A percentile compares a stretch with the other conserved stretches of the same genome.
Evolutionary conservation across 1,140 invertebrate genomes (phyloP).

Genomic region (Macrocentrus cingulum): DNA sequence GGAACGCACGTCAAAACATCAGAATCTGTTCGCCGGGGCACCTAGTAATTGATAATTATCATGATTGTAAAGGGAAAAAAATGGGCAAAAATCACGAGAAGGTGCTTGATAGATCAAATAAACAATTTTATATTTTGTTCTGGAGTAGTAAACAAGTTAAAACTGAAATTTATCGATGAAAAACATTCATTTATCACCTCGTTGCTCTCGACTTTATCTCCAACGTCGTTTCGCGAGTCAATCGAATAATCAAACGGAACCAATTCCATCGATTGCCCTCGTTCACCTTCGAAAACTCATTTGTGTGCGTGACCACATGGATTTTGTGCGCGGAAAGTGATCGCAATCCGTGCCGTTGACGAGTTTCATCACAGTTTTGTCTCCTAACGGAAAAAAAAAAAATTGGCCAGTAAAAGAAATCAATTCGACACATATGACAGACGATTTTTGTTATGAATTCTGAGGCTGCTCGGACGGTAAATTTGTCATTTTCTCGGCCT

Average conservation of each 20-base stretch:
- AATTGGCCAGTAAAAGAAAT: too few relatives aligned
- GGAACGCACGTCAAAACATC: too few relatives aligned
- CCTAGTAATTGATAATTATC: too few relatives aligned
- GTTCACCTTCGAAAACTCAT: neutral
- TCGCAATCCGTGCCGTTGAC: neutral
- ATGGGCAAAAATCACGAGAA: constrained; percentile 33
- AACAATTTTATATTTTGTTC: too few relatives aligned
- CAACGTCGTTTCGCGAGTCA: constrained; percentile 9
- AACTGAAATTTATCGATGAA: too few relatives aligned
- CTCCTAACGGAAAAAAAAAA: neutral
- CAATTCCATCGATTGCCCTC: constrained; percentile 4
- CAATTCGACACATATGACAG: neutral
- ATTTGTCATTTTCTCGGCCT: neutral
- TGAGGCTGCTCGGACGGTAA: too few relatives aligned
- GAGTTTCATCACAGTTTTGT: neutral
- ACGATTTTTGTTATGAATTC: too few relatives aligned
- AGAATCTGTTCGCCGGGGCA: too few relatives aligned
- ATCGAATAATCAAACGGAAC: constrained; percentile 13
- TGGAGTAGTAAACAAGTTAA: too few relatives aligned
- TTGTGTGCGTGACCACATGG: constrained; percentile 4
- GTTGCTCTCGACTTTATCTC: neutral
- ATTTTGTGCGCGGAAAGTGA: neutral
- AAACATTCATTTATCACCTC: neutral
- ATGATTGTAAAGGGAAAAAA: too few relatives aligned
- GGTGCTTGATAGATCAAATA: too few relatives aligned